Conservation (phyloP, 2,113 vertebrate species). For the Ramphastos sulfuratus region DNA sequence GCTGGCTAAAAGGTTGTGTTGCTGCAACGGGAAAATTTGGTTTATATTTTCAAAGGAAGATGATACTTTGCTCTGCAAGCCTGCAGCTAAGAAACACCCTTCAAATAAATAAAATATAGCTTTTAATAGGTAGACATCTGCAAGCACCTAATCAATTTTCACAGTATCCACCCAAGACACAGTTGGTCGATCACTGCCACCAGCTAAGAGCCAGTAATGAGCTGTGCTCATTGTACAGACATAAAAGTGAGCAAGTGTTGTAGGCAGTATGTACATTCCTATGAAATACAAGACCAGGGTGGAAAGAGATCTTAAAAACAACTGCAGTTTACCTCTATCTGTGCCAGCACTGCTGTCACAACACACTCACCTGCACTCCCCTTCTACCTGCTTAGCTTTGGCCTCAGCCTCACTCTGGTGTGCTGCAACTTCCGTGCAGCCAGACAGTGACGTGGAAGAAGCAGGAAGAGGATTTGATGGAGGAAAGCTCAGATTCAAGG, state of each 20-base stretch:
- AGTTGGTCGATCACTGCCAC: neutral
- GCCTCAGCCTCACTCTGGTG: neutral
- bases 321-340: neutral
- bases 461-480: neutral
- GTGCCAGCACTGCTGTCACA: neutral
- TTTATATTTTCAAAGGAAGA: neutral
- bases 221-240: neutral
- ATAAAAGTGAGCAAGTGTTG: neutral
- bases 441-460: neutral
- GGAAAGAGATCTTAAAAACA: neutral
- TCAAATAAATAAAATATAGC: neutral
- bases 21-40: neutral
- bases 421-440: constrained; percentile 8
- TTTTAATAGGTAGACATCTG: neutral
- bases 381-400: neutral
- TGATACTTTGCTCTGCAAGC: neutral
- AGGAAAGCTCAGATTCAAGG: neutral
- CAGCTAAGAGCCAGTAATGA: neutral
- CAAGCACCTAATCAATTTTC: neutral
- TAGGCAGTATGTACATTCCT: neutral
- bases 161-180: neutral
- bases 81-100: neutral
- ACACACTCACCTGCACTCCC: neutral
- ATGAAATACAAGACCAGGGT: neutral
- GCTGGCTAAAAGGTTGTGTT: neutral